A percentile compares a stretch with the other conserved stretches of the same genome.
Conservation (phyloP, 2,888 invertebrate species). For the Andrena praecox region DNA sequence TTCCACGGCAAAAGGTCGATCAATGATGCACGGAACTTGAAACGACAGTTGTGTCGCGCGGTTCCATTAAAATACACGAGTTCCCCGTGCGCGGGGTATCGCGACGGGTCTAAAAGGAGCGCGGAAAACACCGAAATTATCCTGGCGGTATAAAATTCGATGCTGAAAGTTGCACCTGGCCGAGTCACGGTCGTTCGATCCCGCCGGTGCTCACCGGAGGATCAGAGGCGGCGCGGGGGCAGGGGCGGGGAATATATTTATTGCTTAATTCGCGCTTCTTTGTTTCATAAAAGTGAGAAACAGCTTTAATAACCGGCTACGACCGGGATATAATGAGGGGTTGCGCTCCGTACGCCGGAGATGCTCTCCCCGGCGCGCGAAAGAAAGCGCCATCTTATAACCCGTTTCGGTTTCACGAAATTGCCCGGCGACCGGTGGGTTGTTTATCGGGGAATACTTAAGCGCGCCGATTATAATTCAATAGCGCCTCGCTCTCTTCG, state of each 20-base stretch:
- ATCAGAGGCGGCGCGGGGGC: background rate
- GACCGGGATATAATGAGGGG: conserved; percentile 79
- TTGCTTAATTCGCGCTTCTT: conserved; percentile 83
- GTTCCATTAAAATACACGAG: conserved; percentile 19
- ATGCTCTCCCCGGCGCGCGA: conserved; percentile 43
- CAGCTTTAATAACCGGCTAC: conserved; percentile 82
- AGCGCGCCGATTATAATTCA: conserved; percentile 56
- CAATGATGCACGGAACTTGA: conserved; percentile 12
- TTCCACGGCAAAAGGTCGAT: background rate
- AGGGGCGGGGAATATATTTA: conserved; percentile 76
- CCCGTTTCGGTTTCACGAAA: conserved; percentile 66
- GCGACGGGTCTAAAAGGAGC: background rate
- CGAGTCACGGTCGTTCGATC: conserved; percentile 57
- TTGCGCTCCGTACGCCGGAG: conserved; percentile 71
- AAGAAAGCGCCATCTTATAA: conserved; percentile 69
- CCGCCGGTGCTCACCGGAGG: conserved; percentile 12
- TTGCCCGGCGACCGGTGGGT: conserved; percentile 37
- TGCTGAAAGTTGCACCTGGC: conserved; percentile 66
- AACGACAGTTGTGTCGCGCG: conserved; percentile 10
- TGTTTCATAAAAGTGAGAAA: conserved; percentile 84
- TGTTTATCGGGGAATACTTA: conserved; percentile 46
- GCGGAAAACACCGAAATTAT: conserved; percentile 25
- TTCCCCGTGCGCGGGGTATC: background rate
- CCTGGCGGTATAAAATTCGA: conserved; percentile 55
- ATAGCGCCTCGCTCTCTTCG: conserved; percentile 42